Evolutionary conservation across 1,140 invertebrate genomes (phyloP).

Genomic region (Drosophila baimaii): DNA sequence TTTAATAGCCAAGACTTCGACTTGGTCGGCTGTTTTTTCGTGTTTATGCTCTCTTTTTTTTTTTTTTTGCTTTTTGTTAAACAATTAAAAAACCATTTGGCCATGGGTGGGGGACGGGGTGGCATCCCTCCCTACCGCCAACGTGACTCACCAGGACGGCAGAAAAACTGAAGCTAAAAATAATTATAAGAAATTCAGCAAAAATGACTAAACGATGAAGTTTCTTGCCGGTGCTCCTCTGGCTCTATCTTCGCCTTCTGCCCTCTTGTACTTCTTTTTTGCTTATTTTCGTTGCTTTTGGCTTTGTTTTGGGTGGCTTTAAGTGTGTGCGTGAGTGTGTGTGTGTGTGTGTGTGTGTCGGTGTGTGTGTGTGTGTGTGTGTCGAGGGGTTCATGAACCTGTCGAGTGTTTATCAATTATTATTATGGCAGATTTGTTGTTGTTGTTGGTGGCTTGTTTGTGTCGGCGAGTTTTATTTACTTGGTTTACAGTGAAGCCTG

Average conservation of each 20-base stretch:
- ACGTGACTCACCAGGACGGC: constrained; percentile 28
- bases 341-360: background rate
- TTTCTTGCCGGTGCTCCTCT: constrained; percentile 21
- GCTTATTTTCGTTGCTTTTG: constrained; percentile 12
- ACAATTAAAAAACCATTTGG: constrained; percentile 58
- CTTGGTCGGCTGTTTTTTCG: constrained; percentile 5
- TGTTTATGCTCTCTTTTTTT: constrained; percentile 8
- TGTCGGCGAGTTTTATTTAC: constrained; percentile 23
- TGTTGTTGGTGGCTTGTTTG: constrained; percentile 31
- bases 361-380: background rate
- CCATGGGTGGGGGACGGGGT: constrained; percentile 10
- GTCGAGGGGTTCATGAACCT: constrained; percentile 58
- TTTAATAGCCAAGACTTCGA: constrained; percentile 10
- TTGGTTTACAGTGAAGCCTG: constrained; percentile 21
- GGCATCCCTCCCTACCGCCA: constrained; percentile 5
- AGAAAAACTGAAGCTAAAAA: constrained; percentile 46
- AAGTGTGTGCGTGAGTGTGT: background rate
- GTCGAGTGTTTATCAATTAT: constrained; percentile 61
- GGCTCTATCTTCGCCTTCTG: constrained; percentile 9
- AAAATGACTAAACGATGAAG: constrained; percentile 43
- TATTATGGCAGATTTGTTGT: constrained; percentile 33
- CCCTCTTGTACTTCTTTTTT: constrained; percentile 15
- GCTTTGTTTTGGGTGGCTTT: constrained; percentile 15
- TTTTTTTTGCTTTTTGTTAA: background rate
- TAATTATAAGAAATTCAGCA: constrained; percentile 42